Conservation (phyloP, 2,888 invertebrate genomes). For the Dascillus cervinus region DNA sequence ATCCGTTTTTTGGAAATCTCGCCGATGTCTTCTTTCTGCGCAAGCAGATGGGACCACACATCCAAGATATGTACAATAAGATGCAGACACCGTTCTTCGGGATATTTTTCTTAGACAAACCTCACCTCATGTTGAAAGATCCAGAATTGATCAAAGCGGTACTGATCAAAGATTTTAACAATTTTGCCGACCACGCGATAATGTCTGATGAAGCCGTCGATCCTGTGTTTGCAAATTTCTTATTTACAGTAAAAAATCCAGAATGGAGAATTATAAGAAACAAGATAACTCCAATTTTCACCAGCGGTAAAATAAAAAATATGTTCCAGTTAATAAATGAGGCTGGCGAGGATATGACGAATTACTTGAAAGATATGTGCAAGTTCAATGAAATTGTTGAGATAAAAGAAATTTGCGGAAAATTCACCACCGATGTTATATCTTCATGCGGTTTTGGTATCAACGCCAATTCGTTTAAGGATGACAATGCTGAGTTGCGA, state of each 20-base stretch:
- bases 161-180: slow-evolving; percentile 43
- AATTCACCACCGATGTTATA: slow-evolving; percentile 42
- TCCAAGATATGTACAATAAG: slow-evolving; percentile 27
- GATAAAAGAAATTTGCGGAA: slow-evolving; percentile 33
- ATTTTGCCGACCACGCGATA: slow-evolving; percentile 43
- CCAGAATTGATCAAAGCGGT: slow-evolving; percentile 44
- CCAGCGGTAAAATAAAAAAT: slow-evolving; percentile 47
- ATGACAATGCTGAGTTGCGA: slow-evolving; percentile 35
- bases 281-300: slow-evolving; percentile 48
- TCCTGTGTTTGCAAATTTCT: slow-evolving; percentile 37
- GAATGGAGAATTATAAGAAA: slow-evolving; percentile 47
- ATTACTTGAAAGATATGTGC: slow-evolving; percentile 36
- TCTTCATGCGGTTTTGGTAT: slow-evolving; percentile 42
- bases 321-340: slow-evolving; percentile 45
- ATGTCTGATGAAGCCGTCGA: slow-evolving; percentile 38
- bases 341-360: slow-evolving; percentile 23
- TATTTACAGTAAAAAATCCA: slow-evolving; percentile 43
- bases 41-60: slow-evolving; percentile 30
- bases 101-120: slow-evolving; percentile 44
- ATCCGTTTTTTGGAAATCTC: slow-evolving; percentile 40
- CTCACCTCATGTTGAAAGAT: slow-evolving; percentile 41
- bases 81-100: slow-evolving; percentile 38
- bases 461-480: slow-evolving; percentile 34
- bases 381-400: slow-evolving; percentile 22
- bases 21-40: slow-evolving; percentile 31